phyloP scores from a whole-genome alignment of 2,113 vertebrate genomes.

The Pipa parva region DNA sequence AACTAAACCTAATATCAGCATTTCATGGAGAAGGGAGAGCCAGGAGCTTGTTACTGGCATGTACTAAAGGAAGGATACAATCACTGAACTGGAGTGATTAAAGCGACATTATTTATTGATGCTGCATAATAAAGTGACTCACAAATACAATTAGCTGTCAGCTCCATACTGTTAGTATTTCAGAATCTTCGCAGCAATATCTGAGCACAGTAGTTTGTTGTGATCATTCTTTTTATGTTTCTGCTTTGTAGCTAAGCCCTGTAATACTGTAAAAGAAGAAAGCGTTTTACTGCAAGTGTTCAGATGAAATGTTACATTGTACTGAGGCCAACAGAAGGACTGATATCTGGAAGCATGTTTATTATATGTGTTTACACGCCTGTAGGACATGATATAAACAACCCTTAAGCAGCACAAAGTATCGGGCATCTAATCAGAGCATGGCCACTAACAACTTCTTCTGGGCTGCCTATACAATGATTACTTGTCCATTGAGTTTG shows the following conservation, averaged over 20 bases:
- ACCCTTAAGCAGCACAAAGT: too few species aligned
- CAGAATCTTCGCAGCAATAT: not conserved
- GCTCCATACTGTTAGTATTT: not conserved
- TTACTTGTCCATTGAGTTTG: too few species aligned
- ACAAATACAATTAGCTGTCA: constrained; percentile 8
- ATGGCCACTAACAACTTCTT: too few species aligned
- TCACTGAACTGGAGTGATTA: constrained; percentile 31
- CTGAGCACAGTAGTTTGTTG: not conserved
- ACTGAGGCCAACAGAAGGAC: too few species aligned
- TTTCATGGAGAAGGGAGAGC: constrained; percentile 3
- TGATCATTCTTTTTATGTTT: not conserved
- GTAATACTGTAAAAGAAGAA: too few species aligned
- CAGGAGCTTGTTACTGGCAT: constrained; percentile 15
- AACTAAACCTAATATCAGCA: constrained; percentile 37
- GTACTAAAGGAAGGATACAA: constrained; percentile 10
- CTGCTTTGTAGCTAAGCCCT: not conserved
- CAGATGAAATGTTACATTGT: too few species aligned
- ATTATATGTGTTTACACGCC: too few species aligned
- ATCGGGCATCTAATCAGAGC: too few species aligned
- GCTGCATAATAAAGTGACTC: constrained; percentile 20
- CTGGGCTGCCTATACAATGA: too few species aligned
- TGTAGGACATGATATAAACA: too few species aligned
- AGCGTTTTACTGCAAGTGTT: too few species aligned
- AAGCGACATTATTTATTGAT: constrained; percentile 27
- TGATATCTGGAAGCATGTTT: too few species aligned